Conservation (phyloP, 2,113 vertebrate species). For the Bombycilla garrulus region DNA sequence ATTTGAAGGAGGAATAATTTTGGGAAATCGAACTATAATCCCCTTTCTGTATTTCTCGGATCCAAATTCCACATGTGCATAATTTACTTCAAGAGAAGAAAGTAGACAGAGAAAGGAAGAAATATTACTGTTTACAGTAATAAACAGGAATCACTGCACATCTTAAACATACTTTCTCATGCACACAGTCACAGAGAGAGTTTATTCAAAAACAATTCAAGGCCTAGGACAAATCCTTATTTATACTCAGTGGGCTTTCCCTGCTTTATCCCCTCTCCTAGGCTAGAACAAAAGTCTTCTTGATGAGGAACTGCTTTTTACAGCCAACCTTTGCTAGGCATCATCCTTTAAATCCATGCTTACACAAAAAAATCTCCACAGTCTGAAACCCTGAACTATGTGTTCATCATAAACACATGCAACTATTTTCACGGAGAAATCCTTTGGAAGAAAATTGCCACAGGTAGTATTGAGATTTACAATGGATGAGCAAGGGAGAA, state of each 20-base stretch:
- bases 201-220: neutral
- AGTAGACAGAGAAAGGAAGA: neutral
- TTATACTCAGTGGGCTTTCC: neutral
- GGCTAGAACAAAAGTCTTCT: neutral
- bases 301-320: neutral
- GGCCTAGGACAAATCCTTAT: neutral
- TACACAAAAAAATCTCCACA: neutral
- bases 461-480: neutral
- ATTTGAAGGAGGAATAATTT: neutral
- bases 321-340: neutral
- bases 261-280: neutral
- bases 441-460: neutral
- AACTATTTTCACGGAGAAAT: neutral
- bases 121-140: constrained; percentile 47
- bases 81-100: constrained; percentile 24
- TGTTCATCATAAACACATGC: neutral
- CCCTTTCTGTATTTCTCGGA: constrained; percentile 19
- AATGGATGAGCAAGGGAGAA: neutral
- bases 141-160: neutral
- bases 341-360: neutral
- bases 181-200: neutral
- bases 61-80: constrained; percentile 34
- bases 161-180: constrained; percentile 1
- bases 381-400: neutral
- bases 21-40: constrained; percentile 4